Evolutionary conservation across 2,888 invertebrate species (phyloP).

Genomic region (Torymus texanus): DNA sequence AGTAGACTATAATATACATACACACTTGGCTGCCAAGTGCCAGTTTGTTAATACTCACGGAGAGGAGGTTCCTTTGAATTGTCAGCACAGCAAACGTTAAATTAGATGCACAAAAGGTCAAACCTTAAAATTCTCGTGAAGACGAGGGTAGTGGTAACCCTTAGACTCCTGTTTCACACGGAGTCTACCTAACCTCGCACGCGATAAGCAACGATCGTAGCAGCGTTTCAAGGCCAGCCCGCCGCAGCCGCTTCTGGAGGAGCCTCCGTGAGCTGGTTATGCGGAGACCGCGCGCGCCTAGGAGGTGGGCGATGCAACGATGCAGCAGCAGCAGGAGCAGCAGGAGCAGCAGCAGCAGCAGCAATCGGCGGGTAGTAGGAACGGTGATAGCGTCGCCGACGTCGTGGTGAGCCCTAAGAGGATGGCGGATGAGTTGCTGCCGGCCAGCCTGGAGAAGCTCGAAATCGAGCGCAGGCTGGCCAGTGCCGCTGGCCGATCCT

Average conservation of each 20-base stretch:
- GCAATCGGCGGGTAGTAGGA: conserved; percentile 29
- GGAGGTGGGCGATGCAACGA: conserved; percentile 33
- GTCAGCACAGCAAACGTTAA: too few relatives aligned
- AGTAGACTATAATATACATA: too few relatives aligned
- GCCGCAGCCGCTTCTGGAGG: not conserved
- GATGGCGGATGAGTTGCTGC: conserved; percentile 70
- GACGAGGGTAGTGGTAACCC: too few relatives aligned
- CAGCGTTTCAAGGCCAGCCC: too few relatives aligned
- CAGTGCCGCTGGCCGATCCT: conserved; percentile 11
- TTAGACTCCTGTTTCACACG: too few relatives aligned
- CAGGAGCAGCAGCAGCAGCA: conserved; percentile 27
- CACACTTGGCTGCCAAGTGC: not conserved
- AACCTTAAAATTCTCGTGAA: too few relatives aligned
- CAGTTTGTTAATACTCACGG: not conserved
- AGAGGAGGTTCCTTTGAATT: not conserved
- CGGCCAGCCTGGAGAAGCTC: conserved; percentile 70
- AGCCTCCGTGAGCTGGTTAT: conserved; percentile 30
- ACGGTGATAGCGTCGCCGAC: conserved; percentile 22
- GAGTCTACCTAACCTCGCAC: too few relatives aligned
- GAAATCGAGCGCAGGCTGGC: conserved; percentile 65
- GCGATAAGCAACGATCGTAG: too few relatives aligned
- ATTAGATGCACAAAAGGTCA: too few relatives aligned
- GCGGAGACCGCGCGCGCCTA: conserved; percentile 29
- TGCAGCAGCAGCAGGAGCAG: conserved; percentile 33
- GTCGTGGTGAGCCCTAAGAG: conserved; percentile 48